A percentile compares a stretch with the other conserved stretches of the same genome.
Evolutionary conservation across 2,113 vertebrate species (phyloP).

Genomic region (Dicaeum eximium): DNA sequence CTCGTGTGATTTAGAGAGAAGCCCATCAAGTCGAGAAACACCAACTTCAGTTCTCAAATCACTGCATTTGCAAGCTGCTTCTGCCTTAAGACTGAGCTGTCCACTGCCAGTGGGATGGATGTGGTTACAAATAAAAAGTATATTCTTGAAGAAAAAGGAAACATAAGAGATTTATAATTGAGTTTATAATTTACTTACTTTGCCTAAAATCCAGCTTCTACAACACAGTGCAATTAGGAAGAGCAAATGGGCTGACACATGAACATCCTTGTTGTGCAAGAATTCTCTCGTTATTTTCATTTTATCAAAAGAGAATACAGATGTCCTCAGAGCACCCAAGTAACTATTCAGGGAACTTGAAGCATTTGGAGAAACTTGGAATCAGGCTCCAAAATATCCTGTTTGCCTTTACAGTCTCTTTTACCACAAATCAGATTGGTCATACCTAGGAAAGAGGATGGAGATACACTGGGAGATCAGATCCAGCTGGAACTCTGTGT

Average conservation of each 20-base stretch:
- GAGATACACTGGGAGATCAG: neutral
- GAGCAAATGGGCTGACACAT: conserved; percentile 47
- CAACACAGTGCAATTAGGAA: conserved; percentile 56
- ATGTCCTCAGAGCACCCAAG: neutral
- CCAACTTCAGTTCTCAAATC: neutral
- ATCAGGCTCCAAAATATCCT: neutral
- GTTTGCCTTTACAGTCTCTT: neutral
- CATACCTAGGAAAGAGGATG: neutral
- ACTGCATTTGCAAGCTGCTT: neutral
- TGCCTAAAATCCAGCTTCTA: conserved; percentile 67
- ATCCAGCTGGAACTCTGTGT: neutral
- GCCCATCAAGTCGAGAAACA: neutral
- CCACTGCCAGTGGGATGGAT: neutral
- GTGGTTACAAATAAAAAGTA: neutral
- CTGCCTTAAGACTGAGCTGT: neutral
- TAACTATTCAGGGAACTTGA: neutral
- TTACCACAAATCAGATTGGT: neutral
- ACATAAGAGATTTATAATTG: neutral
- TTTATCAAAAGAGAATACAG: neutral
- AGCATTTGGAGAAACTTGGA: neutral
- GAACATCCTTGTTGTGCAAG: conserved; percentile 52
- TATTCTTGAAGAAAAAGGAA: neutral
- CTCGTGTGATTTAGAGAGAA: neutral
- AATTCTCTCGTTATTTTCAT: neutral
- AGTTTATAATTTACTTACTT: neutral